Base-by-base conservation (phyloP, 2,113 vertebrate species). In the Neolamprologus sp. region DNA sequence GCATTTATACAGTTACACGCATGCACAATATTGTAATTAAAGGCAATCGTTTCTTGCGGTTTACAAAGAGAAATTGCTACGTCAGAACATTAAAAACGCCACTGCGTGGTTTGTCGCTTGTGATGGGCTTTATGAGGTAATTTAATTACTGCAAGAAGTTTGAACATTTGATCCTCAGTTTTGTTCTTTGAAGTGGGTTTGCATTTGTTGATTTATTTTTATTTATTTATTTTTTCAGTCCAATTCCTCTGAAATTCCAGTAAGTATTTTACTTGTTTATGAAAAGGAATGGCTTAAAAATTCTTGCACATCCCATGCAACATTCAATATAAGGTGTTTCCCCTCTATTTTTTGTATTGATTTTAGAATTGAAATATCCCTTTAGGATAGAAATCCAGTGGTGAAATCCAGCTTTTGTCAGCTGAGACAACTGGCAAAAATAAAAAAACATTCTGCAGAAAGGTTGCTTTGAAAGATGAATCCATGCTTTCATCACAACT, bases 121-220 rank as follows among this genome's bases (percentile, higher is more conserved):
- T 87, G 42, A 88, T 79, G 54, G 83, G 80, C 78, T 88, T 80
- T 11, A 84, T 63, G 68, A 71, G 84, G 68, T 60, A 79, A 40
- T 87, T 85, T 89, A 87, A 92, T 94, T 86, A 88, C 71, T 40
- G 42, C 55, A 85, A 58, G 88, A 81, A 81, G 57, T 84, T 65
- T 65, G 60, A 90, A 68, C 65, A 87, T 84, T 68, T 47, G 71
- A 84, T 83, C 19, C 55, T 51, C 80, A 68, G 63, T 89, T 85
- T 35, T 75, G 81, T 84, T 81, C 63, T 88, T 60, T 92, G 78
- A 83, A 85, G 82, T 84, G 73, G 28, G 55, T 17, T 68, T 16
- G 58, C 19, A 31, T 51, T 82, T 85, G 40, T 49, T 47, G 16
- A 19, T 28, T 49, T 49, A 42, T 19, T 75, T 47, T 60, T 17